Percentiles rank a stretch among this genome's conserved stretches.
Evolutionary conservation across 2,113 vertebrate species (phyloP).

Genomic region (Nothobranchius furzeri): DNA sequence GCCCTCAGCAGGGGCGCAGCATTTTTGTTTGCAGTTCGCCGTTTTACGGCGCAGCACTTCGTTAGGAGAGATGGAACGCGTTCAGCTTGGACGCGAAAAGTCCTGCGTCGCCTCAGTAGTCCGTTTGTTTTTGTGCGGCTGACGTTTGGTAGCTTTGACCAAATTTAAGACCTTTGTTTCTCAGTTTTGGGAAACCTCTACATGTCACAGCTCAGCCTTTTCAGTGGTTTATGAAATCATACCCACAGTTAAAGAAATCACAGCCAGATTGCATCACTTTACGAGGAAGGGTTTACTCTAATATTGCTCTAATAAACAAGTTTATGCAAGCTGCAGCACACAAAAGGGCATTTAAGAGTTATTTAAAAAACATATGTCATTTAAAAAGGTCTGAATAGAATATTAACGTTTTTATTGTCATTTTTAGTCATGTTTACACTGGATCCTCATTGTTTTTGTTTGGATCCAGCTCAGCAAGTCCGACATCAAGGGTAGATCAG

Average conservation of each 20-base stretch:
- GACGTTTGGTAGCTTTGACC: slow-evolving; percentile 27
- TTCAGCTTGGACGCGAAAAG: slow-evolving; percentile 32
- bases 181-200: slow-evolving; percentile 2
- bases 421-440: too few species aligned
- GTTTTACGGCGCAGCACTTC: slow-evolving; percentile 57
- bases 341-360: background rate
- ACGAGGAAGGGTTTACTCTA: slow-evolving; percentile 13
- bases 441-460: too few species aligned
- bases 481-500: too few species aligned
- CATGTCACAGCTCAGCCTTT: slow-evolving; percentile 27
- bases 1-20: slow-evolving; percentile 29
- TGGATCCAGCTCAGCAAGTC: too few species aligned
- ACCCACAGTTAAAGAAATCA: slow-evolving; percentile 16
- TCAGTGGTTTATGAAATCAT: slow-evolving; percentile 46
- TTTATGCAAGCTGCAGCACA: slow-evolving; percentile 5
- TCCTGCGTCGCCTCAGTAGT: slow-evolving; percentile 27
- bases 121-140: slow-evolving; percentile 42
- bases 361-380: background rate
- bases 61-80: slow-evolving; percentile 39
- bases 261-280: slow-evolving; percentile 29
- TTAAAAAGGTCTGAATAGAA: background rate
- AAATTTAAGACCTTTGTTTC: slow-evolving; percentile 27
- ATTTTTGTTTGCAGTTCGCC: slow-evolving; percentile 56
- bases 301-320: slow-evolving; percentile 13
- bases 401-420: too few species aligned